Base-by-base conservation (phyloP, 2,113 vertebrate species). In the Struthidea cinerea region DNA sequence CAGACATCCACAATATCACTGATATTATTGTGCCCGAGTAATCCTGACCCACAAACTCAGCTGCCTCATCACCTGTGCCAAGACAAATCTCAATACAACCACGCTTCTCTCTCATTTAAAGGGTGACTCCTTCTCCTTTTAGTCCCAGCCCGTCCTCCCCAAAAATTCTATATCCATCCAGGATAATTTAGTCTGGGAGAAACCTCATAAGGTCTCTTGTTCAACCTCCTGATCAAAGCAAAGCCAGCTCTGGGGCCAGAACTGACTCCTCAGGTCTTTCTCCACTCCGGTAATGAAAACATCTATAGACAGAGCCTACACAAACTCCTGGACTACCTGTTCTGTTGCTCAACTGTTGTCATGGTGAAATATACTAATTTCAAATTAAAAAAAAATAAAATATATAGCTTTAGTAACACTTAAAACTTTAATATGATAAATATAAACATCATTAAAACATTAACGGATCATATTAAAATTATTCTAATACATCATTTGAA, bases 101-200 rank as follows among this genome's bases (percentile, higher is more conserved):
- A 64, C 0, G 0, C 7, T 52, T 50, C 17, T 15, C 46, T 70
- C 10, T 26, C 37, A 13, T 17, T 35, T 7, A 77, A 47, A 49
- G 20, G 3, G 1, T 37, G 12, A 53, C 4, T 67, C 7, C 4
- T 5, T 2, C 6, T 84, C 26, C 19, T 84, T 60, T 15, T 7
- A 41, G 13, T 27, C 12, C 9, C 16, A 57, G 27, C 11, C 10
- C 17, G 75, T 30, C 3, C 5, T 65, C 32, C 30, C 22, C 4
- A 10, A 41, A 84, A 65, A 5, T 5, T 70, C 50, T 65, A 5
- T 13, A 50, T 65, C 55, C 11, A 19, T 37, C 11, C 32, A 67
- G 24, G 24, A 53, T 30, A 76, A 50, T 49, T 65, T 28, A 76
- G 6, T 11, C 26, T 70, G 22, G 10, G 15, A 83, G 3, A 7